Conservation (phyloP, 2,113 vertebrate genomes). For the Suncus etruscus region DNA sequence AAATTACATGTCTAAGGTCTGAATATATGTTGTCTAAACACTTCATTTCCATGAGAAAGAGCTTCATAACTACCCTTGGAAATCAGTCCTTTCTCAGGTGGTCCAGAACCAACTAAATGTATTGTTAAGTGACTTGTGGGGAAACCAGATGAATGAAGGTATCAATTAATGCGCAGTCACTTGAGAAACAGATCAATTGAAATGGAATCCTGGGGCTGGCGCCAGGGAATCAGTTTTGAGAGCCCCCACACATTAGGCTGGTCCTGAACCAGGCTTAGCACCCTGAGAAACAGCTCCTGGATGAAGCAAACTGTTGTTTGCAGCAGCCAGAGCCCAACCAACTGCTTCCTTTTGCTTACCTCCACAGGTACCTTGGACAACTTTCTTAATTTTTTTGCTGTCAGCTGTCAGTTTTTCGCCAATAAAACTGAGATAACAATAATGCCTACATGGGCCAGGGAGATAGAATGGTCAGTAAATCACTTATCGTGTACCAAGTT, state of each 20-base stretch:
- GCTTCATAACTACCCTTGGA: not conserved
- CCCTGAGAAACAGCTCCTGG: not conserved
- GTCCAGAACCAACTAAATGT: not conserved
- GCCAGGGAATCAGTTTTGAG: not conserved
- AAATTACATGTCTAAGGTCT: not conserved
- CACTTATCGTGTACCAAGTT: no score
- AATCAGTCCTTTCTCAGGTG: not conserved
- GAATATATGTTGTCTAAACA: not conserved
- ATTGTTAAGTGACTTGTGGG: not conserved
- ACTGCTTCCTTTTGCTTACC: not conserved
- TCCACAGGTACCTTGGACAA: not conserved
- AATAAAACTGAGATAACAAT: slow-evolving; percentile 3
- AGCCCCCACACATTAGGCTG: not conserved
- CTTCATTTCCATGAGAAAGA: not conserved
- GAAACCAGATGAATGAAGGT: not conserved
- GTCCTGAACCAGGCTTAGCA: not conserved
- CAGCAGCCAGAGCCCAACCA: not conserved
- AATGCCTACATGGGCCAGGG: not conserved
- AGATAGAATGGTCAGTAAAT: no score
- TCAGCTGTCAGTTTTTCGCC: slow-evolving; percentile 18
- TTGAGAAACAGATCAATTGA: not conserved
- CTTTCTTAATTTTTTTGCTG: not conserved
- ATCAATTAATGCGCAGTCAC: not conserved
- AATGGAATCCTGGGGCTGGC: not conserved
- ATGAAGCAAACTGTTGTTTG: not conserved